Evolutionary conservation across 2,797 vertebrate genomes (phyloP).

Genomic region (Diplodus sargus): DNA sequence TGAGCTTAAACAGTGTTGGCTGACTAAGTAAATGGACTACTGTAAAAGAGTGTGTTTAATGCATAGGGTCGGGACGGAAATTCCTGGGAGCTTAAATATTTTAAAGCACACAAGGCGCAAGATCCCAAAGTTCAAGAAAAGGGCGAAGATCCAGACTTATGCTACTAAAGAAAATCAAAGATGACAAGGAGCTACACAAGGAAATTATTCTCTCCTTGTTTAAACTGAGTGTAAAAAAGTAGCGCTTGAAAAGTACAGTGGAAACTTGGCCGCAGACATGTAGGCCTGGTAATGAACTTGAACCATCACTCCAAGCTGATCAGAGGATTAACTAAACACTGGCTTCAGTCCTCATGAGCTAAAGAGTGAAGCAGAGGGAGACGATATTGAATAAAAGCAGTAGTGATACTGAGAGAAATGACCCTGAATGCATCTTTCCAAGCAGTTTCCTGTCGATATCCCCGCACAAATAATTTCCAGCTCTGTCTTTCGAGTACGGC

Average conservation of each 20-base stretch:
- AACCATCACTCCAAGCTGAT: constrained; percentile 57
- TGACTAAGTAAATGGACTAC: constrained; percentile 40
- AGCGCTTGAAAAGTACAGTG: constrained; percentile 20
- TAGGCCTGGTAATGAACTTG: constrained; percentile 58
- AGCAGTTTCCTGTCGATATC: constrained; percentile 5
- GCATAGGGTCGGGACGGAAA: background rate
- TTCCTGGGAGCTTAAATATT: constrained; percentile 10
- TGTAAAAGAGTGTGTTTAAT: constrained; percentile 33
- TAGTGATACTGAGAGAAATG: background rate
- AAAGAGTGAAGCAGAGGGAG: constrained; percentile 6
- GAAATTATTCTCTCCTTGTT: constrained; percentile 19
- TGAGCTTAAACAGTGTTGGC: constrained; percentile 51
- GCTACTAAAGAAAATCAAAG: background rate
- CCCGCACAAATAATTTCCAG: constrained; percentile 2
- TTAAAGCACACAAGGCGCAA: background rate
- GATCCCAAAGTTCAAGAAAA: background rate
- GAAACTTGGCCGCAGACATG: constrained; percentile 48
- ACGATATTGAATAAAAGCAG: constrained; percentile 14
- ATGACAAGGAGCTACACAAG: constrained; percentile 12
- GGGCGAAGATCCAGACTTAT: constrained; percentile 6
- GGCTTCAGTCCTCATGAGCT: constrained; percentile 34
- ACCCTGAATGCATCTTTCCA: background rate
- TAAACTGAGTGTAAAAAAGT: constrained; percentile 25
- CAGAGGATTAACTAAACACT: constrained; percentile 54
- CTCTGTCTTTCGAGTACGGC: background rate